These are phyloP conservation scores for Sylvia borin DNA, from an alignment of 2,797 vertebrate species.

Conservation along the genomic window DNA sequence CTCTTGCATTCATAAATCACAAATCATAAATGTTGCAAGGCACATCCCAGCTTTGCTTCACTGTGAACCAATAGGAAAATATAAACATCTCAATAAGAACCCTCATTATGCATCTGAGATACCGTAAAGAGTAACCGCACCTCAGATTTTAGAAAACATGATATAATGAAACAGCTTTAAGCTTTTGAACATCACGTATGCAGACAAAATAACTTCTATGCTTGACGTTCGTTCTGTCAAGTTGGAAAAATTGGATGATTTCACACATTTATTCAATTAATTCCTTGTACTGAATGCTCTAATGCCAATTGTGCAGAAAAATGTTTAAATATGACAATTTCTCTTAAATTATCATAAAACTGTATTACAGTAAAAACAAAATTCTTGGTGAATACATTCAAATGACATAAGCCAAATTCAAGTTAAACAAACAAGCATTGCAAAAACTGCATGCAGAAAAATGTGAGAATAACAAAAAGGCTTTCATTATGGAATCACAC, in stretches of 20 bases:
- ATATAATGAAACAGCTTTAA: neutral
- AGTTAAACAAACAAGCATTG: constrained; percentile 3
- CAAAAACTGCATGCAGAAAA: constrained; percentile 23
- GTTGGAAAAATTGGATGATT: constrained; percentile 19
- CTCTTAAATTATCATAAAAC: constrained; percentile 38
- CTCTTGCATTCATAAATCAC: neutral
- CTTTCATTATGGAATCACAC: constrained; percentile 8
- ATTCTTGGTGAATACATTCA: constrained; percentile 31
- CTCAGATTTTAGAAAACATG: neutral
- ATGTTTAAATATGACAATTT: constrained; percentile 17
- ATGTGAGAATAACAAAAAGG: constrained; percentile 14
- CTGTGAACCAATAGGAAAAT: neutral
- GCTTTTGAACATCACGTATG: neutral
- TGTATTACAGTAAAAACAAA: constrained; percentile 33
- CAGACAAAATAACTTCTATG: neutral
- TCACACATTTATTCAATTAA: constrained; percentile 57
- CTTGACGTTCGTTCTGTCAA: neutral
- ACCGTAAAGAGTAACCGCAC: neutral
- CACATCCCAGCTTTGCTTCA: neutral
- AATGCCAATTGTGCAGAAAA: constrained; percentile 46
- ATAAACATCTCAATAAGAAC: neutral
- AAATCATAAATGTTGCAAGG: neutral
- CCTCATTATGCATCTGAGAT: neutral
- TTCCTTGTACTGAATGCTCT: neutral
- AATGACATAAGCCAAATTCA: constrained; percentile 1